Evolutionary conservation across 2,797 vertebrate species (phyloP), one percentile per base, ranked within the genome.

Genomic region (Protonibea diacanthus): DNA sequence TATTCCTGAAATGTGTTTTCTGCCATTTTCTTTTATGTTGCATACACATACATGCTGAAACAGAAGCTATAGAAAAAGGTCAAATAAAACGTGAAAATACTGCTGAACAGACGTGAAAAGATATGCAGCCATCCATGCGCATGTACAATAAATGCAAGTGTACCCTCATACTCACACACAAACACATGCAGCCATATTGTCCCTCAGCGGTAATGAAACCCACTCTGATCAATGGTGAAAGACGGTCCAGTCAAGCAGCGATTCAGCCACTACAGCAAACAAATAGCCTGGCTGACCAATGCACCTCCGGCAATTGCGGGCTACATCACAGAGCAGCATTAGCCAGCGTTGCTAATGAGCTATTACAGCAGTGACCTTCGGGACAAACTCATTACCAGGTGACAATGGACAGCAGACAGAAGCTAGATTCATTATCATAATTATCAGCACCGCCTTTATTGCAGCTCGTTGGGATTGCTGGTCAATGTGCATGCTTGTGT

Each of bases 351-450:
- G 78, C 82, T 91, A 90, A 94, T 91, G 91, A 91, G 91, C 89
- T 84, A 90, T 92, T 92, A 92, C 82, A 82, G 82, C 81, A 33
- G 40, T 83, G 91, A 91, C 92, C 91, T 91, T 84, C 27, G 63
- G 90, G 88, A 91, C 88, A 91, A 92, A 89, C 87, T 90, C 90
- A 91, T 91, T 92, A 91, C 79, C 85, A 80, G 85, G 86, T 88
- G 90, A 92, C 85, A 91, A 91, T 91, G 84, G 86, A 88, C n/a
- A 7, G 73, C 80, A 71, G 79, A 89, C 88, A 89, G 70, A 83
- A 86, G 73, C 80, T 72, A 60, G 85, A 86, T 86, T 89, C 86
- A 91, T 93, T 91, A 91, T 85, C 86, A 92, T 89, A 93, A 92
- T 94, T 89, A 91, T 92, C 86, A 82, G 78, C 2, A 12, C 44